These are phyloP conservation scores for Struthidea cinerea DNA, from an alignment of 2,113 vertebrate genomes.

Conservation along the genomic window DNA sequence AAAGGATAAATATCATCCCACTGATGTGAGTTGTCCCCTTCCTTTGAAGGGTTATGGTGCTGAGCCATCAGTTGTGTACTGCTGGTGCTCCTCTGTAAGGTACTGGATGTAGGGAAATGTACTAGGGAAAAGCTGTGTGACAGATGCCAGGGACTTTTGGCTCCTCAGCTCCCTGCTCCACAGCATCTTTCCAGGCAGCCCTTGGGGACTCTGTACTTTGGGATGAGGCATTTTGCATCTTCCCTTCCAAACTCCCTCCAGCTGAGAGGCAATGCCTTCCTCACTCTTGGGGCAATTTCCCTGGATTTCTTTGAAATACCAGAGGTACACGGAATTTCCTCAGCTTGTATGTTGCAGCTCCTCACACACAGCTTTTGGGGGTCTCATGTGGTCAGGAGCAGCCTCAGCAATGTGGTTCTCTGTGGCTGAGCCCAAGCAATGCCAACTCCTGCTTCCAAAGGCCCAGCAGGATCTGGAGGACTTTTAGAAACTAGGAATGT, in stretches of 20 bases:
- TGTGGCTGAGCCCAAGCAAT: not conserved
- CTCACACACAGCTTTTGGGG: not conserved
- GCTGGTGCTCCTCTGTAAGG: not conserved
- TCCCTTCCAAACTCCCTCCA: not conserved
- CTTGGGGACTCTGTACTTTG: accelerated
- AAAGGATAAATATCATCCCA: not conserved
- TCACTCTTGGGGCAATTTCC: not conserved
- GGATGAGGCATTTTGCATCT: not conserved
- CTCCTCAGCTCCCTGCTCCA: not conserved
- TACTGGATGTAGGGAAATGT: not conserved
- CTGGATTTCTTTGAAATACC: not conserved
- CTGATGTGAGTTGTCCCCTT: not conserved
- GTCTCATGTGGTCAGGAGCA: accelerated
- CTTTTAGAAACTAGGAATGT: not conserved
- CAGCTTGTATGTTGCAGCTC: not conserved
- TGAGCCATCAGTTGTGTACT: not conserved
- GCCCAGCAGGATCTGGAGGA: not conserved
- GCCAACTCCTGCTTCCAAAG: not conserved
- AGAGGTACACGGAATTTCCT: not conserved
- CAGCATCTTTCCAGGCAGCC: not conserved
- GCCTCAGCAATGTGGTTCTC: not conserved
- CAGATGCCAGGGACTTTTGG: not conserved
- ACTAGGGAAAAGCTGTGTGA: not conserved
- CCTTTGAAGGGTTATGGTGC: not conserved
- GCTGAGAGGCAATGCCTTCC: not conserved